phyloP scores from a whole-genome alignment of 2,113 vertebrate species.

The Cottus gobio region DNA sequence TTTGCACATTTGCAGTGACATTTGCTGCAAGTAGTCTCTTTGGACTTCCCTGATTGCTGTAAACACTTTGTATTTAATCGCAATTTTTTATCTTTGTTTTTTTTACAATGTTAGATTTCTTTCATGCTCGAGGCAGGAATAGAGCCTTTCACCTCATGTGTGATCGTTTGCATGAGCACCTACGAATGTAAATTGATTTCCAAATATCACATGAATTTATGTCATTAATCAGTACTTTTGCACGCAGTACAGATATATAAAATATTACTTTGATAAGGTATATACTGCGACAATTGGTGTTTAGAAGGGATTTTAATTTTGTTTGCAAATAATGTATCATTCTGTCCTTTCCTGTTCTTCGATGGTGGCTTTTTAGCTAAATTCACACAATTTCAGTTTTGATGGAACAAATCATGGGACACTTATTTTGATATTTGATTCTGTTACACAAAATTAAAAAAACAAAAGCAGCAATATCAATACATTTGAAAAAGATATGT shows the following conservation, averaged over 20 bases:
- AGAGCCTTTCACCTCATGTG: constrained; percentile 29
- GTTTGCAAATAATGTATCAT: background rate
- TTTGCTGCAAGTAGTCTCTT: constrained; percentile 38
- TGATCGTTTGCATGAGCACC: constrained; percentile 58
- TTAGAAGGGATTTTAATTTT: constrained; percentile 33
- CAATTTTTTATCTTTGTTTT: constrained; percentile 26
- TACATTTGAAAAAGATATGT: constrained; percentile 5
- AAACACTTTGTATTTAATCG: constrained; percentile 57
- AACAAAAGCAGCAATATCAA: background rate
- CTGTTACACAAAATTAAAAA: background rate
- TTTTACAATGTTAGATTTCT: constrained; percentile 24
- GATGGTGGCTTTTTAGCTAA: background rate
- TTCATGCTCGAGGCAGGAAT: constrained; percentile 28
- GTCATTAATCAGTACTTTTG: constrained; percentile 44
- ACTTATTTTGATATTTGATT: background rate
- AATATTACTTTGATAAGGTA: constrained; percentile 3
- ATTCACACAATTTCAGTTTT: background rate
- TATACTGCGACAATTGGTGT: constrained; percentile 18
- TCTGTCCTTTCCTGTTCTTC: constrained; percentile 1
- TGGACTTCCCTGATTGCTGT: constrained; percentile 56
- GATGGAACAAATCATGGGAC: background rate
- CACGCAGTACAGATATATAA: constrained; percentile 26
- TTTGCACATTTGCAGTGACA: constrained; percentile 68
- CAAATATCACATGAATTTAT: constrained; percentile 27
- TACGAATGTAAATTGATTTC: constrained; percentile 43